Percentiles rank a stretch among this genome's conserved stretches.
phyloP scores from a whole-genome alignment of 2,797 vertebrate species.

The Melanotaenia nigrans region DNA sequence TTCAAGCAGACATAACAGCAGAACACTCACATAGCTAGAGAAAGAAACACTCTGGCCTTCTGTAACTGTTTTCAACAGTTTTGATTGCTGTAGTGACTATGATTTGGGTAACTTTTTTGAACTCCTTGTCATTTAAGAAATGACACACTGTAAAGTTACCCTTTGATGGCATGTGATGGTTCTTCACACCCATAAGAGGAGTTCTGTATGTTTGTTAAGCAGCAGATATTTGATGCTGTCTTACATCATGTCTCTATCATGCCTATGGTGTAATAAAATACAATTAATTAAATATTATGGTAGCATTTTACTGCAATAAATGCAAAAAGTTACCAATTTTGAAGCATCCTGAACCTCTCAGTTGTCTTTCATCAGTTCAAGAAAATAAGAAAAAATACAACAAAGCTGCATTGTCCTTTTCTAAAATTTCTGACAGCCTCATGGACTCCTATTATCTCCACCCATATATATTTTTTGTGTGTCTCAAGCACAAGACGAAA shows the following conservation, averaged over 20 bases:
- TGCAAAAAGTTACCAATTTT: neutral
- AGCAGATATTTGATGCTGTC: neutral
- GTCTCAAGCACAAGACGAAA: constrained; percentile 45
- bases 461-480: constrained; percentile 35
- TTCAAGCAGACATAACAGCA: constrained; percentile 53
- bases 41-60: constrained; percentile 16
- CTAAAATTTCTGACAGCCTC: constrained; percentile 39
- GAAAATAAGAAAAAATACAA: constrained; percentile 38
- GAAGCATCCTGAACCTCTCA: constrained; percentile 2
- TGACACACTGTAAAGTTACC: neutral
- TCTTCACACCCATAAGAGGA: neutral
- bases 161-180: neutral
- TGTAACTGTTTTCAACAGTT: neutral
- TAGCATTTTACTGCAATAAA: constrained; percentile 2
- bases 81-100: neutral
- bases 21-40: constrained; percentile 14
- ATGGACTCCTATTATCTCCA: constrained; percentile 28
- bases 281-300: neutral
- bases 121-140: neutral
- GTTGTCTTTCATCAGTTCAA: constrained; percentile 44
- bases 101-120: neutral
- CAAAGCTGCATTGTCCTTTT: constrained; percentile 56
- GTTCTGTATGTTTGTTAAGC: neutral
- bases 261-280: neutral
- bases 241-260: neutral